A percentile compares a stretch with the other conserved stretches of the same genome.
These are phyloP conservation scores for Elgonia sp. DNA, from an alignment of 2,888 invertebrate species.

Conservation along the genomic window DNA sequence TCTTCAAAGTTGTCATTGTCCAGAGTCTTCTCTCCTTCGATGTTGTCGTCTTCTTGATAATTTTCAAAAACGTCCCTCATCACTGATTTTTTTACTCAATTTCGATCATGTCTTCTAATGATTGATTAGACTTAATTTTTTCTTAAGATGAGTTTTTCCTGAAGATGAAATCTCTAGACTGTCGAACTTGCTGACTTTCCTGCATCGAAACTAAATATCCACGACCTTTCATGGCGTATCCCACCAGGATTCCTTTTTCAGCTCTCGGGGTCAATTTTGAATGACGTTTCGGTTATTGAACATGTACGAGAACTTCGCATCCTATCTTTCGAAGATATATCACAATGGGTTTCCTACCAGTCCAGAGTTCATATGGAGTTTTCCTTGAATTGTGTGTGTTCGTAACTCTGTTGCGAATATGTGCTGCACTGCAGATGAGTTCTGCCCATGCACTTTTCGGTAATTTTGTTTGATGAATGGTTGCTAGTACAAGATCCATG, in stretches of 20 bases:
- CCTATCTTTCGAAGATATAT: constrained; percentile 59
- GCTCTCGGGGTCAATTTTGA: constrained; percentile 68
- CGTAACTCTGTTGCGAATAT: constrained; percentile 60
- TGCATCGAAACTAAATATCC: constrained; percentile 70
- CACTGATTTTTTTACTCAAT: neutral
- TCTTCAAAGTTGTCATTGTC: too few species aligned
- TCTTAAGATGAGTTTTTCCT: constrained; percentile 26
- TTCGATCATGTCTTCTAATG: neutral
- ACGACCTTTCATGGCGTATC: constrained; percentile 65
- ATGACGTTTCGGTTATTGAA: constrained; percentile 41
- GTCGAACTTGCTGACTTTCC: constrained; percentile 41
- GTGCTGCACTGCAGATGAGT: constrained; percentile 44
- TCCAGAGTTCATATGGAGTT: constrained; percentile 65
- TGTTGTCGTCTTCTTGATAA: neutral
- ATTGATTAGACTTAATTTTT: neutral
- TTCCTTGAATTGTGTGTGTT: constrained; percentile 51
- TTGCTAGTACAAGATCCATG: constrained; percentile 78
- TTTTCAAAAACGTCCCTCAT: neutral
- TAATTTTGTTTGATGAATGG: constrained; percentile 76
- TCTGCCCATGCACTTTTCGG: constrained; percentile 80
- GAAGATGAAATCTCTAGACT: constrained; percentile 63
- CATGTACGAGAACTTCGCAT: constrained; percentile 61
- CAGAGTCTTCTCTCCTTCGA: too few species aligned
- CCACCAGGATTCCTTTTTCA: constrained; percentile 65
- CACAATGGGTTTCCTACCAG: constrained; percentile 55